Evolutionary conservation across 2,113 vertebrate genomes (phyloP).

Genomic region (Phylloscopus trochilus): DNA sequence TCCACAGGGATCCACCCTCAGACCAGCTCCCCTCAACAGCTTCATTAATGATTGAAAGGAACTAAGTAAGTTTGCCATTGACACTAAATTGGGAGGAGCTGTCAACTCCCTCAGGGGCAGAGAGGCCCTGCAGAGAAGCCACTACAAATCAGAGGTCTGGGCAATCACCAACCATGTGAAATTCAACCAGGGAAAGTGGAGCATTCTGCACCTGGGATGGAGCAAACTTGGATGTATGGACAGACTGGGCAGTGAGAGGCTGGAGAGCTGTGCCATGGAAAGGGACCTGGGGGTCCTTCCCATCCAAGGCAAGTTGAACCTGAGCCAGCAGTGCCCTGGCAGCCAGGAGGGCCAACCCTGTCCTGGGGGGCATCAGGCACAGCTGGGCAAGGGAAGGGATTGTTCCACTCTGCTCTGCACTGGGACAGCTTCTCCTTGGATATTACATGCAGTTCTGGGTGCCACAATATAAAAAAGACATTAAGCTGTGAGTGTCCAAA

Average conservation of each 20-base stretch:
- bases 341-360: neutral
- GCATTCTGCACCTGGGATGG: neutral
- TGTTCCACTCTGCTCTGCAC: neutral
- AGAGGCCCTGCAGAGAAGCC: neutral
- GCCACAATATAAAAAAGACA: neutral
- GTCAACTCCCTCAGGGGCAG: neutral
- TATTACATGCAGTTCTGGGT: neutral
- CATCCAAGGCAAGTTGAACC: neutral
- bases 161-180: neutral
- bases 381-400: accelerated
- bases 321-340: neutral
- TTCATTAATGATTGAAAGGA: neutral
- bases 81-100: neutral
- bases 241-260: neutral
- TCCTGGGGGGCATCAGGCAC: neutral
- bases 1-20: neutral
- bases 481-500: neutral
- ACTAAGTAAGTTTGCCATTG: neutral
- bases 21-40: neutral
- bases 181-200: neutral
- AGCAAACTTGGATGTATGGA: neutral
- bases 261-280: accelerated
- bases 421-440: neutral
- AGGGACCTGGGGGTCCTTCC: neutral
- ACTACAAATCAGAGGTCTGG: neutral